These are phyloP conservation scores for Cryptotermes secundus DNA, from an alignment of 1,140 invertebrate species.

Conservation along the genomic window DNA sequence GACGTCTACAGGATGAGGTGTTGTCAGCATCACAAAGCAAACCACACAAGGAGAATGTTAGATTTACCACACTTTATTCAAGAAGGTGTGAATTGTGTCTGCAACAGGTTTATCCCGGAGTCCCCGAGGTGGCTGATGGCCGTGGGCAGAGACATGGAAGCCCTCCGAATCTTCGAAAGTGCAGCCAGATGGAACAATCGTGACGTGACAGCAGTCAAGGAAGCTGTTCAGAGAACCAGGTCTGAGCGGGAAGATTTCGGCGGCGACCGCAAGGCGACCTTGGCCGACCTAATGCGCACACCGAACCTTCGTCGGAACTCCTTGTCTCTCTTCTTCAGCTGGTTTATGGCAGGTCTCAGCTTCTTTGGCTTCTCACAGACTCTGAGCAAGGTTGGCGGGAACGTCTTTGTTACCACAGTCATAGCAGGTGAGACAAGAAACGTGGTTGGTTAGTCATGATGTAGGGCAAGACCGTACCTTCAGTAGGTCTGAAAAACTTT, in stretches of 20 bases:
- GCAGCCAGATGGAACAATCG: slow-evolving; percentile 46
- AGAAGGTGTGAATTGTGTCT: neutral
- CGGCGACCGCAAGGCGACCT: neutral
- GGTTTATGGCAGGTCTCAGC: slow-evolving; percentile 34
- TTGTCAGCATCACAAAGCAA: no score
- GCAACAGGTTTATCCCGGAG: slow-evolving; percentile 46
- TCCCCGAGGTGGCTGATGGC: slow-evolving; percentile 48
- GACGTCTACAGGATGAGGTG: no score
- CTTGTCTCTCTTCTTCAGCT: slow-evolving; percentile 32
- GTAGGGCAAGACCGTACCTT: no score
- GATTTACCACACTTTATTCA: no score
- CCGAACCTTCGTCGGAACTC: slow-evolving; percentile 29
- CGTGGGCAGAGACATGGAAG: slow-evolving; percentile 44
- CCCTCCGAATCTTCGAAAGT: slow-evolving; percentile 43
- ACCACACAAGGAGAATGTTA: no score
- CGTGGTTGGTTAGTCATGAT: no score
- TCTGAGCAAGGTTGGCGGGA: slow-evolving; percentile 47
- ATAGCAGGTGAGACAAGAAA: slow-evolving; percentile 57
- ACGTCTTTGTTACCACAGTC: slow-evolving; percentile 73
- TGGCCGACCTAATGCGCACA: slow-evolving; percentile 27
- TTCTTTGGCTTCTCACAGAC: slow-evolving; percentile 36
- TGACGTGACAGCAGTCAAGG: neutral
- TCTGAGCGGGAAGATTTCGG: neutral
- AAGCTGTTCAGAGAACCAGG: neutral
- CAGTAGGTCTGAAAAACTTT: no score